Evolutionary conservation across 2,113 vertebrate genomes (phyloP).

Genomic region (Paralichthys olivaceus): DNA sequence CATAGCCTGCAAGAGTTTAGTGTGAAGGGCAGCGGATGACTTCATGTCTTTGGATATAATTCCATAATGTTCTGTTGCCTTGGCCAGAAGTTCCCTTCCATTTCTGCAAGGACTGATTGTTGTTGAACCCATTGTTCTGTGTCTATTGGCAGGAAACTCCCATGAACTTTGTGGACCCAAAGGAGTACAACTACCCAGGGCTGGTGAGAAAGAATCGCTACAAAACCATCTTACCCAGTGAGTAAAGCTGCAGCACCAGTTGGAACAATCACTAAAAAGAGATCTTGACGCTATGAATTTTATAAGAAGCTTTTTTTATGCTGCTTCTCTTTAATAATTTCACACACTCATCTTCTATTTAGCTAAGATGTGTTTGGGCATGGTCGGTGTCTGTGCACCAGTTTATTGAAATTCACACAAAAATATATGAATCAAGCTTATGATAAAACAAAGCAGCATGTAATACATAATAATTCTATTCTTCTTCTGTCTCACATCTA

Average conservation of each 20-base stretch:
- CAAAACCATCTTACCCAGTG: slow-evolving; percentile 98
- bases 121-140: slow-evolving; percentile 50
- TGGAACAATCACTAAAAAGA: not conserved
- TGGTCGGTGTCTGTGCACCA: not conserved
- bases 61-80: not conserved
- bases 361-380: not conserved
- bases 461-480: not conserved
- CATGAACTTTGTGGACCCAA: slow-evolving; percentile 99
- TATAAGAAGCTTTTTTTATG: not conserved
- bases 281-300: not conserved
- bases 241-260: slow-evolving; percentile 69
- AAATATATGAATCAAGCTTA: not conserved
- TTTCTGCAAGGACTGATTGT: slow-evolving; percentile 33
- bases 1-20: slow-evolving; percentile 7
- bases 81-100: slow-evolving; percentile 9
- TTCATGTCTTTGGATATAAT: slow-evolving; percentile 8
- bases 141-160: slow-evolving; percentile 90
- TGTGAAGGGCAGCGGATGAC: slow-evolving; percentile 6
- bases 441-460: not conserved
- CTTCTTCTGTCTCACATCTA: not conserved
- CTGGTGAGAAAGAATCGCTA: slow-evolving; percentile 98
- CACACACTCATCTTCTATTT: slow-evolving; percentile 18
- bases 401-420: slow-evolving; percentile 11
- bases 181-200: slow-evolving; percentile 96
- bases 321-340: slow-evolving; percentile 5